Evolutionary conservation across 1,140 invertebrate genomes (phyloP), one percentile per base, ranked within the genome.

Genomic region (Caligus rogercresseyi): DNA sequence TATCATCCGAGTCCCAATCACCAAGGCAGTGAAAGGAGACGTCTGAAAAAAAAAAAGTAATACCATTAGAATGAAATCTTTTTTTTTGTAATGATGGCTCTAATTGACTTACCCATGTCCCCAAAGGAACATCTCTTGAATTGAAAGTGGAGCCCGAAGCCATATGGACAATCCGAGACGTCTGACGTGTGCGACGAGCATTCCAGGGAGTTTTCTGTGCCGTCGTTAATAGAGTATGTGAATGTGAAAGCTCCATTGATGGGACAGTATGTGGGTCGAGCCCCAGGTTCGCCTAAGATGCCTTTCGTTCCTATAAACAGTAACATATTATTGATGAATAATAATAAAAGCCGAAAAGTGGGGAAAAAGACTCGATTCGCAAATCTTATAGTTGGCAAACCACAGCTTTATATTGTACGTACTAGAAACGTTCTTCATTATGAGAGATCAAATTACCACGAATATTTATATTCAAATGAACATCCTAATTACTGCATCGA

Each of bases 1-100:
- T 72, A 52, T 77, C 79, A 19, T 21, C 64, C 7, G 31, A 43
- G n/a, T 74, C 74, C 82, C 82, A 84, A 67, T 78, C 79, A 21
- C 81, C 82, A 31, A 84, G 70, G 69, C 82, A 84, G 63, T 82
- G 76, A 67, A 82, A 83, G n/a, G 71, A 77, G 16, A 81, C 71
- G 67, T 81, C 81, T 82, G 69, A 51, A 69, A 69, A 61, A 65
- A 59, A 54, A 43, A 67, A n/a, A n/a, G n/a, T n/a, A n/a, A n/a
- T n/a, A n/a, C n/a, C n/a, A n/a, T n/a, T 64, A 61, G 64, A 66
- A 67, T 25, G 58, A 59, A 68, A 57, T 18, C 16, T 43, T 43
- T 7, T 43, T 43, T 43, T 43, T 43, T 43, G 7, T 43, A 43
- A 43, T 43, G 31, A 43, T 7, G 7, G n/a, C 7, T 43, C 7